These are phyloP conservation scores for Agrilus cyanescens DNA, from an alignment of 2,888 invertebrate genomes.

Conservation along the genomic window DNA sequence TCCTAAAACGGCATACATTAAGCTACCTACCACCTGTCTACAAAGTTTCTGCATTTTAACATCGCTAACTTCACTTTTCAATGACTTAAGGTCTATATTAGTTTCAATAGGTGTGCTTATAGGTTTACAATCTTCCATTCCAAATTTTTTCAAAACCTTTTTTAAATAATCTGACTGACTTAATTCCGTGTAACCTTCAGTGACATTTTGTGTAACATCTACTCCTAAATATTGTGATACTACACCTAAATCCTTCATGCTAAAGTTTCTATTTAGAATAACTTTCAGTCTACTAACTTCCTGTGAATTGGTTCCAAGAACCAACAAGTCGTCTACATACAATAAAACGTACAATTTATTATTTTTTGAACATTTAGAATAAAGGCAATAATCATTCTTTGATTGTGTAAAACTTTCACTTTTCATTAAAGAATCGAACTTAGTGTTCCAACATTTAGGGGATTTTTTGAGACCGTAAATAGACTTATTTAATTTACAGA, in stretches of 20 bases:
- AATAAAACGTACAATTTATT: too few species aligned
- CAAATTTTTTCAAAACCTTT: constrained; percentile 7
- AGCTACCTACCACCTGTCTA: constrained; percentile 12
- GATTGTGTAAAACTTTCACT: constrained; percentile 9
- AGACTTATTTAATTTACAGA: constrained; percentile 6
- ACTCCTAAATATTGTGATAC: constrained; percentile 2
- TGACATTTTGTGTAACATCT: neutral
- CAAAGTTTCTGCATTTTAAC: constrained; percentile 7
- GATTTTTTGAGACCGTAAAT: constrained; percentile 13
- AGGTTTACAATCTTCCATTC: constrained; percentile 7
- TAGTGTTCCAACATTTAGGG: constrained; percentile 12
- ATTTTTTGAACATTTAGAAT: constrained; percentile 3
- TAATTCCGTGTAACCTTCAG: neutral
- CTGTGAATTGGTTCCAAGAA: constrained; percentile 7
- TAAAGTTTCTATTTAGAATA: constrained; percentile 3
- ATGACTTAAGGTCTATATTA: constrained; percentile 9
- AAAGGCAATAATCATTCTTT: constrained; percentile 11
- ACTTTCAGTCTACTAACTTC: constrained; percentile 12
- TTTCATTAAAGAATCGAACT: constrained; percentile 11
- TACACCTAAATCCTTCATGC: constrained; percentile 5
- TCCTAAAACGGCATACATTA: constrained; percentile 14
- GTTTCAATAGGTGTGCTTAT: constrained; percentile 7
- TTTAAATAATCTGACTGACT: constrained; percentile 6
- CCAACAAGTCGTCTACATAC: too few species aligned
- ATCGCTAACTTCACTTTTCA: constrained; percentile 3